Conservation (phyloP, 2,113 vertebrate species). For the Leptobrachium ailaonicum region DNA sequence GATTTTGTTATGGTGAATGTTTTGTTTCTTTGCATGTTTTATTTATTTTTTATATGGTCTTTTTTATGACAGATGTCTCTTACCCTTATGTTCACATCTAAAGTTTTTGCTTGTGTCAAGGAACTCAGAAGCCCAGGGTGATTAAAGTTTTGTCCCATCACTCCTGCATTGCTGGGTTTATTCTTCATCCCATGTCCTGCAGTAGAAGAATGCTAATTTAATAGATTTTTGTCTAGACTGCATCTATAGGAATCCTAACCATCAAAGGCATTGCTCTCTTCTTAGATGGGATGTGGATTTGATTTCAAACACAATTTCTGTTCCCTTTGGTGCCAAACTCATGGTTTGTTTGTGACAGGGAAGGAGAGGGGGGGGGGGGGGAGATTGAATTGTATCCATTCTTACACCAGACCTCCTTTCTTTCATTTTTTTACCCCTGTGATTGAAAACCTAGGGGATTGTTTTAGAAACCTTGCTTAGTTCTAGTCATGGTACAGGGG, state of each 20-base stretch:
- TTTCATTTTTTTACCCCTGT: not conserved
- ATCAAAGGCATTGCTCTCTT: not conserved
- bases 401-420: not conserved
- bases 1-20: not conserved
- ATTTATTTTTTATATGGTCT: not conserved
- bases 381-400: not conserved
- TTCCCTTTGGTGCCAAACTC: not conserved
- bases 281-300: not conserved
- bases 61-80: not conserved
- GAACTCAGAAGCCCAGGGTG: not conserved
- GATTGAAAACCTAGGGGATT: not conserved
- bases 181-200: not conserved
- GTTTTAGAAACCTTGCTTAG: not conserved
- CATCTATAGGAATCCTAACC: not conserved
- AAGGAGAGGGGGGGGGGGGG: not conserved
- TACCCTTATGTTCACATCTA: not conserved
- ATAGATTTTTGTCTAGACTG: slow-evolving; percentile 5
- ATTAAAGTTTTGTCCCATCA: not conserved
- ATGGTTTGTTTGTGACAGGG: not conserved
- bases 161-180: slow-evolving; percentile 10
- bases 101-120: not conserved
- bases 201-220: not conserved
- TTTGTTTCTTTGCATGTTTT: not conserved
- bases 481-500: no score
- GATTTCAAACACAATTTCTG: not conserved